These are phyloP conservation scores for Psilopogon haemacephalus DNA, from an alignment of 2,113 vertebrate species.

Conservation along the genomic window DNA sequence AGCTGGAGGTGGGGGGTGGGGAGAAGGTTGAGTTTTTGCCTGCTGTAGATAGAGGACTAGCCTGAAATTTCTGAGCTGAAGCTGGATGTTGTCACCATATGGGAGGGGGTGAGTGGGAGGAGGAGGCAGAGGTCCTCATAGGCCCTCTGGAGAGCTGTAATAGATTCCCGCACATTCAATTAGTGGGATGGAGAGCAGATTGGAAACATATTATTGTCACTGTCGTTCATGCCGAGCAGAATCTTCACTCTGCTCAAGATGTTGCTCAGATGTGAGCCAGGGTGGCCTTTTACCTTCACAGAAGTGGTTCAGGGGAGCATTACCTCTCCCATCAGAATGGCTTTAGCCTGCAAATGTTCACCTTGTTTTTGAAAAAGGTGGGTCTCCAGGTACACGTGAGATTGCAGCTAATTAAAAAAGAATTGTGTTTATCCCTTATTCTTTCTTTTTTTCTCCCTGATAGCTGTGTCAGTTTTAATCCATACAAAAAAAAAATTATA, in stretches of 20 bases:
- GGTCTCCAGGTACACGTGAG: fast-evolving
- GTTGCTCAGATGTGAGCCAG: conserved; percentile 5
- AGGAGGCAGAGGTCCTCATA: background rate
- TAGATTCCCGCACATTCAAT: background rate
- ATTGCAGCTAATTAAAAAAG: background rate
- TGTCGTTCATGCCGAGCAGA: background rate
- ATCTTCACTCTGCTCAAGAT: background rate
- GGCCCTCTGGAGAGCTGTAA: background rate
- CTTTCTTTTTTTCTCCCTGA: background rate
- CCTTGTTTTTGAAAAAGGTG: background rate
- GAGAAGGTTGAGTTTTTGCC: background rate
- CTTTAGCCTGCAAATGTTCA: background rate
- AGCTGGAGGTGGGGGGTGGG: background rate
- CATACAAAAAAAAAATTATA: background rate
- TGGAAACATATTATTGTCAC: background rate
- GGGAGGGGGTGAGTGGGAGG: background rate
- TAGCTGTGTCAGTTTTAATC: background rate
- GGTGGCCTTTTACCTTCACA: background rate
- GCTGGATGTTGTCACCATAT: background rate
- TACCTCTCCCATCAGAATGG: background rate
- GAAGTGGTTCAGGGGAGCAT: background rate
- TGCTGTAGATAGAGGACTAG: background rate
- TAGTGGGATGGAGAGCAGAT: background rate
- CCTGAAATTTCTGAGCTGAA: background rate
- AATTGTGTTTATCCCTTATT: background rate